Percentiles rank a stretch among this genome's conserved stretches.
Evolutionary conservation across 2,888 invertebrate genomes (phyloP).

Genomic region (Euphydryas editha): DNA sequence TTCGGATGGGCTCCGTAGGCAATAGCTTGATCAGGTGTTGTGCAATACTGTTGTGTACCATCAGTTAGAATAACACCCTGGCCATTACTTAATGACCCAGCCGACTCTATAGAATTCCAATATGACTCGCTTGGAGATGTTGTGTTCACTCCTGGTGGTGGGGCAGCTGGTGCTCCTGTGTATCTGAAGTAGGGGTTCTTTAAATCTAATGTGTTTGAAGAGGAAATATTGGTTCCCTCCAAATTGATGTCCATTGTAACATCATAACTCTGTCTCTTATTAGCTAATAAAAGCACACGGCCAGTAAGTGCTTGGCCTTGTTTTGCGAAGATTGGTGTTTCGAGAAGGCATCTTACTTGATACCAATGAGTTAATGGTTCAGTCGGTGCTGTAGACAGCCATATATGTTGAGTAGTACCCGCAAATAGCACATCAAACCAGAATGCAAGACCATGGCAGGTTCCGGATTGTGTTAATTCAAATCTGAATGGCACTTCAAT

Average conservation of each 20-base stretch:
- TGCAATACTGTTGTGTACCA: slow-evolving; percentile 72
- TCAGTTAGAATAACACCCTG: slow-evolving; percentile 74
- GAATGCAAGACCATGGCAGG: slow-evolving; percentile 98
- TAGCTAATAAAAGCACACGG: slow-evolving; percentile 93
- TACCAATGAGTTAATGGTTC: slow-evolving; percentile 99
- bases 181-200: slow-evolving; percentile 99
- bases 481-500: slow-evolving; percentile 98
- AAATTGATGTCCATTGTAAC: slow-evolving; percentile 97
- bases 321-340: slow-evolving; percentile 96
- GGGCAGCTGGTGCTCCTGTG: slow-evolving; percentile 95
- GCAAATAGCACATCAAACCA: slow-evolving; percentile 99
- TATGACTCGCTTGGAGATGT: slow-evolving; percentile 97
- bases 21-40: slow-evolving; percentile 68
- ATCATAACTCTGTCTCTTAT: slow-evolving; percentile 99
- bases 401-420: slow-evolving; percentile 94
- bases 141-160: slow-evolving; percentile 95
- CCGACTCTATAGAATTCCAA: slow-evolving; percentile 93
- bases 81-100: slow-evolving; percentile 79
- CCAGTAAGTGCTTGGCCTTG: slow-evolving; percentile 96
- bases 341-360: slow-evolving; percentile 97
- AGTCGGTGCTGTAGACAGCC: slow-evolving; percentile 98
- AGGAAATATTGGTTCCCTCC: slow-evolving; percentile 92
- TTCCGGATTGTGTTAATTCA: slow-evolving; percentile 95
- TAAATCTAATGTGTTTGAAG: slow-evolving; percentile 95
- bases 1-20: slow-evolving; percentile 73